phyloP scores from a whole-genome alignment of 2,113 vertebrate genomes.

The Tragelaphus scriptus region DNA sequence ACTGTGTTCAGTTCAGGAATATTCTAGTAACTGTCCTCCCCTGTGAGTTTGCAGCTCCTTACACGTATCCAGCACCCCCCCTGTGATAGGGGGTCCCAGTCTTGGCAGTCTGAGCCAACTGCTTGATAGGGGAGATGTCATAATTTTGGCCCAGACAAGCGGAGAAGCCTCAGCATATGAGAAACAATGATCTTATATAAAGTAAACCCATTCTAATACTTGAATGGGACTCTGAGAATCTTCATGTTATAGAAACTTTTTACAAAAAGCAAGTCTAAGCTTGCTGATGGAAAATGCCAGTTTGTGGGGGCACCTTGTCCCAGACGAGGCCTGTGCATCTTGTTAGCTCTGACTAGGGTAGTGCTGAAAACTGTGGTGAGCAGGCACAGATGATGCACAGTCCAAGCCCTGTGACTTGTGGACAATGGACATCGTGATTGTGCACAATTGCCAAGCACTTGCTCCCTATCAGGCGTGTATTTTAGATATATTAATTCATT shows the following conservation, averaged over 20 bases:
- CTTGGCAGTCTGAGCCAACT: neutral
- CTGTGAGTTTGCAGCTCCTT: neutral
- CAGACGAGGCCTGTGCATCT: neutral
- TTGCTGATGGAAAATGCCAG: neutral
- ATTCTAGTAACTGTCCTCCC: neutral
- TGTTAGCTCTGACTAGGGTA: neutral
- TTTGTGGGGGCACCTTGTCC: neutral
- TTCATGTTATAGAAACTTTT: neutral
- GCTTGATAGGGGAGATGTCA: neutral
- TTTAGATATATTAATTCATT: neutral
- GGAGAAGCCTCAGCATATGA: neutral
- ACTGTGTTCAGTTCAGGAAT: neutral
- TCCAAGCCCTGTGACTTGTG: neutral
- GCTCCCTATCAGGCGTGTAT: neutral
- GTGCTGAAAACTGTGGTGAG: neutral
- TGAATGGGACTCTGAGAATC: neutral
- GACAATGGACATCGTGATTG: neutral
- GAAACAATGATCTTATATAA: neutral
- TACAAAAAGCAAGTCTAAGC: neutral
- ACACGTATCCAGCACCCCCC: neutral
- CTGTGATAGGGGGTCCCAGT: neutral
- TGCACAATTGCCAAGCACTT: neutral
- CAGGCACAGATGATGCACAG: neutral
- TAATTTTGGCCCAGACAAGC: neutral
- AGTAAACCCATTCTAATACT: conserved; percentile 2